Base-by-base conservation (phyloP, 1,140 invertebrate genomes). In the Drosophila sturtevanti region DNA sequence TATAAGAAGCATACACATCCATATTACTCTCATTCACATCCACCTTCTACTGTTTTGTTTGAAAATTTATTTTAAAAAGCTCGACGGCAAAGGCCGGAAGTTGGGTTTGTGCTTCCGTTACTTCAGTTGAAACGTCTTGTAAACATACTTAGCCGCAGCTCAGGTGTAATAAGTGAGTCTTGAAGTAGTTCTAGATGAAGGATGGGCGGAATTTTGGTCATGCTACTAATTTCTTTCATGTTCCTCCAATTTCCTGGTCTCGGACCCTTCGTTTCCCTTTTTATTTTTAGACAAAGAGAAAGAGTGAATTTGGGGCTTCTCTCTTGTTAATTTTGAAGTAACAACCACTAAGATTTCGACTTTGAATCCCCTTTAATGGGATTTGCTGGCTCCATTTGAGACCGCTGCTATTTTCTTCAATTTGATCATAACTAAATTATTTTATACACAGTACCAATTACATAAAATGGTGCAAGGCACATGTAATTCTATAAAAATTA, bases 71-170 rank as follows among this genome's bases (percentile, higher is more conserved):
- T 79, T 70, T 79, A 87, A 86, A 86, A 87, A 86, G 75, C 68
- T 74, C 63, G n/a, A 18, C 48, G 27, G 31, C 5, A 44, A 38
- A 22, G 37, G 16, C 65, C 58, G 68, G 60, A 68, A 54, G 14
- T 64, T 37, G 41, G 67, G 71, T 67, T 31, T 31, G 54, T 41
- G 70, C 55, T 67, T 60, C 41, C 63, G 58, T 55, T 27, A 69
- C 78, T 73, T 77, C 66, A 80, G 74, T 64, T 68, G 64, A 65
- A 87, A 87, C 82, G 82, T 87, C 82, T 87, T 87, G 82, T 87
- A 87, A 87, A 87, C 82, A 87, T 87, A 87, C 82, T 87, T 87
- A 87, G 84, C 79, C 89, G 82, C 82, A 87, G 84, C 82, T 87
- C 82, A 87, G 82, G 82, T 87, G 82, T 87, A 87, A 87, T 87